Base-by-base conservation (phyloP, 1,140 invertebrate species). In the Wasmannia auropunctata region DNA sequence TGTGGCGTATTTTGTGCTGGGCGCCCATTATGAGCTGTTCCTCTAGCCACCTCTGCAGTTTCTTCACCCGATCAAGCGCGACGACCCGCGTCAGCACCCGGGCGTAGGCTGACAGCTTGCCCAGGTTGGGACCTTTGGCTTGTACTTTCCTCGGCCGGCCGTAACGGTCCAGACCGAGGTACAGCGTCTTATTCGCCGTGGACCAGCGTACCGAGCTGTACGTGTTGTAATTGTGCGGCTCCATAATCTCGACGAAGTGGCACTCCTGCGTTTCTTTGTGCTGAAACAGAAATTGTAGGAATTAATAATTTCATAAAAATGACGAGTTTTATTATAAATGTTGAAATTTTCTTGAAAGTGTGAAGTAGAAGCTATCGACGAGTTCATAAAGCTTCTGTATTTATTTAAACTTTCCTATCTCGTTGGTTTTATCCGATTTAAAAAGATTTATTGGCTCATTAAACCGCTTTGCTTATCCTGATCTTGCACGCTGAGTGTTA, bases 221-320 rank as follows among this genome's bases (percentile, higher is more conserved):
- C 8, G 97, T 97, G 94, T 98, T 98, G 96, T 98, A 98, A 93
- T 97, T 97, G 93, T 98, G 97, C 93, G 97, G 96, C 93, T 97
- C 97, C 94, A 98, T 96, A 92, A 96, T 97, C 94, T 98, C 98
- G 94, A 98, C 97, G 96, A 98, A 98, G 88, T 98, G 96, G 95
- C 98, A 98, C 93, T 98, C 98, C 91, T 97, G 96, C 88, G 96
- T 96, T 95, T 97, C 97, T 91, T 97, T 96, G 94, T 96, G 96
- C 97, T 98, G 97, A 91, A 97, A 98, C 96, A 96, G 94, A 95
- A 94, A 67, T 62, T 62, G 16, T 93, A 28, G 0, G 94, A 87
- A 94, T 91, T 74, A 25, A n/a, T 65, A 28, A 31, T 11, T 58
- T 28, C 3, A 28, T n/a, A 19, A 25, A 81, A 31, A 34, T 3